Conservation (phyloP, 2,113 vertebrate species). For the Saccopteryx leptura region DNA sequence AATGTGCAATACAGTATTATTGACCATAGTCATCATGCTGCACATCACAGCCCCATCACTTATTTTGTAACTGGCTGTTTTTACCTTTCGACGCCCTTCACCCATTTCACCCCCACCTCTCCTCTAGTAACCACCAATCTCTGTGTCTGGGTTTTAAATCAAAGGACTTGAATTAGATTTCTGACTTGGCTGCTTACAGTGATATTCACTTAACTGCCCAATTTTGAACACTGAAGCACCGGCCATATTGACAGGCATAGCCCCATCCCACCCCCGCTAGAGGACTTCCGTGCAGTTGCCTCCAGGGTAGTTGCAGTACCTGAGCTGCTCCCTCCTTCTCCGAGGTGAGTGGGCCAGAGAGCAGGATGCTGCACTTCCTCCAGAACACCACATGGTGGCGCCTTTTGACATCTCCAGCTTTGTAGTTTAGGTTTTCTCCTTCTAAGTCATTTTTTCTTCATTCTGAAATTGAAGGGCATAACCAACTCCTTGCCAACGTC, state of each 20-base stretch:
- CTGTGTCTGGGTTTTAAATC: constrained; percentile 45
- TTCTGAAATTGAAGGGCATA: constrained; percentile 62
- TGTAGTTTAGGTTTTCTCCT: constrained; percentile 48
- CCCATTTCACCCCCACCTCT: no score
- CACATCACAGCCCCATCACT: background rate
- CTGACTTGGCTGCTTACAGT: background rate
- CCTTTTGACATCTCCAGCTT: constrained; percentile 76
- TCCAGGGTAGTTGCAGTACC: background rate
- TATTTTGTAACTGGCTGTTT: background rate
- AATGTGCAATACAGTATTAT: background rate
- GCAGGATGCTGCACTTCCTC: constrained; percentile 62
- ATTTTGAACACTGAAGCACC: background rate
- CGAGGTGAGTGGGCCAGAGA: background rate
- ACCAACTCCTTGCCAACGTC: background rate
- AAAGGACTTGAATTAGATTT: constrained; percentile 35
- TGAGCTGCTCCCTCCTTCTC: no score
- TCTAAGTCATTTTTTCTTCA: constrained; percentile 46
- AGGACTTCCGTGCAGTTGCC: background rate
- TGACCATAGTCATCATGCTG: background rate
- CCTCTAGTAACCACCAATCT: background rate
- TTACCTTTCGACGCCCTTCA: background rate
- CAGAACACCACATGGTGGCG: constrained; percentile 61
- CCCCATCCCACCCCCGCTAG: accelerated
- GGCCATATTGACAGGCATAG: background rate
- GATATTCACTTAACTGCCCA: background rate